Conservation (phyloP, 2,797 vertebrate species). For the Parauchenoglanis punctatus region DNA sequence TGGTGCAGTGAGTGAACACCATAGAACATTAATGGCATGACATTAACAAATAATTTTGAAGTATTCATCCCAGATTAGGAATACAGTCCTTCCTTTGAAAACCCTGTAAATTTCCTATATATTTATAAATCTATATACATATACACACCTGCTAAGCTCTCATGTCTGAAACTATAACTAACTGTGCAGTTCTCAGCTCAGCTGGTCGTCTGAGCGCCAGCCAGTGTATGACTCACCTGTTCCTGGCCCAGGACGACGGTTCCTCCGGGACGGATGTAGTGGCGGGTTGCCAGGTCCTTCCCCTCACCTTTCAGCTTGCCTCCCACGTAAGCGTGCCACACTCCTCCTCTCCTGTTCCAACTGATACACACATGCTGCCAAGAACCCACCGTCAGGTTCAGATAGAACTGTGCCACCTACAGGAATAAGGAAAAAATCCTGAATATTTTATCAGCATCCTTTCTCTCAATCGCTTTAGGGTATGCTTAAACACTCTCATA, state of each 20-base stretch:
- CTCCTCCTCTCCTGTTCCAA: conserved; percentile 90
- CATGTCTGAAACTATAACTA: background rate
- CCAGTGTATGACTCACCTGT: conserved; percentile 57
- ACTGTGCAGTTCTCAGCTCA: conserved; percentile 20
- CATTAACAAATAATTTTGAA: background rate
- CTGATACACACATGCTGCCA: conserved; percentile 95
- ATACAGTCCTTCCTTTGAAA: background rate
- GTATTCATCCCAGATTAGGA: background rate
- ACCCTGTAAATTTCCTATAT: background rate
- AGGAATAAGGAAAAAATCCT: conserved; percentile 33
- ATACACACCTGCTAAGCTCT: background rate
- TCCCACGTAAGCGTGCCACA: conserved; percentile 91
- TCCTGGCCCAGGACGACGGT: conserved; percentile 90
- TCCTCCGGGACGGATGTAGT: conserved; percentile 89
- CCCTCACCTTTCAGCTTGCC: conserved; percentile 86
- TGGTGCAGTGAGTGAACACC: background rate
- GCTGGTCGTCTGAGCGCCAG: conserved; percentile 28
- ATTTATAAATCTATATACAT: background rate
- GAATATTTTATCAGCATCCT: conserved; percentile 12
- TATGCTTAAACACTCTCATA: conserved; percentile 13
- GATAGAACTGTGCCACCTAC: conserved; percentile 89
- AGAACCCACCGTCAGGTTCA: conserved; percentile 84
- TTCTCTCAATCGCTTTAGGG: background rate
- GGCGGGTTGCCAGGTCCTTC: conserved; percentile 87
- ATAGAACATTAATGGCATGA: background rate